Evolutionary conservation across 2,888 invertebrate genomes (phyloP).

Genomic region (Athalia cordata): DNA sequence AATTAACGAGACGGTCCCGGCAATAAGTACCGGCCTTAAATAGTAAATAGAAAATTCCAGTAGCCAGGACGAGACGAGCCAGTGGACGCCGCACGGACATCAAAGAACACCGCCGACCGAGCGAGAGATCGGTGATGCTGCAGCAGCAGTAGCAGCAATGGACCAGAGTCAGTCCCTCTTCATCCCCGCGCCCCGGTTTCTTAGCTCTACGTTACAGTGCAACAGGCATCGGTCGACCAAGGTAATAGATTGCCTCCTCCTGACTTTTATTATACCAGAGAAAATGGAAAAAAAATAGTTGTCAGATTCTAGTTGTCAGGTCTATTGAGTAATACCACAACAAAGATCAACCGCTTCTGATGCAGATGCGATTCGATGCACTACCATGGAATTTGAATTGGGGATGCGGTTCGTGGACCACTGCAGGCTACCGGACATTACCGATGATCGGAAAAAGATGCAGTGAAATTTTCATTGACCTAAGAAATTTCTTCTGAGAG

Average conservation of each 20-base stretch:
- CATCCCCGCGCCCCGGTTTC: no score
- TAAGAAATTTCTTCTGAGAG: no score
- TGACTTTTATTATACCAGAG: slow-evolving; percentile 63
- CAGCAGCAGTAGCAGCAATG: slow-evolving; percentile 31
- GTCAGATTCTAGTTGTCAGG: slow-evolving; percentile 18
- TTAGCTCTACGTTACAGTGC: slow-evolving; percentile 49
- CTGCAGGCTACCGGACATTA: not conserved
- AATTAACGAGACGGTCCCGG: slow-evolving; percentile 63
- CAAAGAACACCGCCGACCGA: slow-evolving; percentile 33
- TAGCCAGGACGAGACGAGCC: slow-evolving; percentile 53
- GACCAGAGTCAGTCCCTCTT: no score
- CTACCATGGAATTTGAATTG: not conserved
- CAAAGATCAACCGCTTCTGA: not conserved
- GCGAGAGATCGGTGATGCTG: no score
- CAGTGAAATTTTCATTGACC: no score
- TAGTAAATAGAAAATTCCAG: slow-evolving; percentile 49
- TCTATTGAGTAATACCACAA: slow-evolving; percentile 29
- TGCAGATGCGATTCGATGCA: not conserved
- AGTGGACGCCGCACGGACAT: slow-evolving; percentile 34
- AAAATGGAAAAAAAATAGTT: not conserved
- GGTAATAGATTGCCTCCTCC: slow-evolving; percentile 64
- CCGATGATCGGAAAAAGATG: not conserved
- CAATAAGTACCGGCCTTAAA: slow-evolving; percentile 63
- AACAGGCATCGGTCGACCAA: slow-evolving; percentile 55
- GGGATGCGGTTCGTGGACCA: not conserved